Evolutionary conservation across 2,797 vertebrate genomes (phyloP).

Genomic region (Buceros bicornis): DNA sequence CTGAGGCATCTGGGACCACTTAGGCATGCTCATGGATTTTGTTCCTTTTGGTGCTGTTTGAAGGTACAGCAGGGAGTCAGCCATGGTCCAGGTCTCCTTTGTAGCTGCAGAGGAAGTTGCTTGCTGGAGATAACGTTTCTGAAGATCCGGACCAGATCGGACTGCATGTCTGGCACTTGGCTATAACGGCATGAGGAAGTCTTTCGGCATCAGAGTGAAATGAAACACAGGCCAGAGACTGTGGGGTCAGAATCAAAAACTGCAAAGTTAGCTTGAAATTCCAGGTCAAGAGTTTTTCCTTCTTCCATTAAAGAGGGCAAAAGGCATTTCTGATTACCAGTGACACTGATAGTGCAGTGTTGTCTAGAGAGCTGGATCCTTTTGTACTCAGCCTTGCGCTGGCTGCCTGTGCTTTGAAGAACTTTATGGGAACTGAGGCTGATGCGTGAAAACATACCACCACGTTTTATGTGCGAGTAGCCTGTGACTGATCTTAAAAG

Average conservation of each 20-base stretch:
- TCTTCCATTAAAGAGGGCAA: conserved; percentile 47
- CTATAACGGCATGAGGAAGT: background rate
- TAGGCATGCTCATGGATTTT: background rate
- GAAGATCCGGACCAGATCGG: conserved; percentile 13
- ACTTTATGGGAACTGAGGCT: background rate
- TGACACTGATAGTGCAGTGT: background rate
- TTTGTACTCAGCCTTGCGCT: background rate
- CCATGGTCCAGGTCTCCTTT: background rate
- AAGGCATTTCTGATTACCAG: conserved; percentile 33
- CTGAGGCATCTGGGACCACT: background rate
- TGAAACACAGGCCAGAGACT: background rate
- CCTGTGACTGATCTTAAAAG: background rate
- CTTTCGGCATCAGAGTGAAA: conserved; percentile 27
- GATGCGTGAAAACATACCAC: background rate
- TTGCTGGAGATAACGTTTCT: conserved; percentile 54
- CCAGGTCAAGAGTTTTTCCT: conserved; percentile 57
- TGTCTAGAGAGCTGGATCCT: background rate
- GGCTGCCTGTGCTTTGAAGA: background rate
- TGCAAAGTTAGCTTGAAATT: conserved; percentile 51
- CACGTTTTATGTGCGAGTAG: background rate
- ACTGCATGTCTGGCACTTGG: background rate
- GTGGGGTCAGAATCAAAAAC: conserved; percentile 50
- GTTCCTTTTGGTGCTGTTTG: background rate
- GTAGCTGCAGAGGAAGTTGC: conserved; percentile 59
- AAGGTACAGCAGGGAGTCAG: background rate